Evolutionary conservation across 2,797 vertebrate species (phyloP), one percentile per base, ranked within the genome.

Genomic region (Acipenser transmontanus): DNA sequence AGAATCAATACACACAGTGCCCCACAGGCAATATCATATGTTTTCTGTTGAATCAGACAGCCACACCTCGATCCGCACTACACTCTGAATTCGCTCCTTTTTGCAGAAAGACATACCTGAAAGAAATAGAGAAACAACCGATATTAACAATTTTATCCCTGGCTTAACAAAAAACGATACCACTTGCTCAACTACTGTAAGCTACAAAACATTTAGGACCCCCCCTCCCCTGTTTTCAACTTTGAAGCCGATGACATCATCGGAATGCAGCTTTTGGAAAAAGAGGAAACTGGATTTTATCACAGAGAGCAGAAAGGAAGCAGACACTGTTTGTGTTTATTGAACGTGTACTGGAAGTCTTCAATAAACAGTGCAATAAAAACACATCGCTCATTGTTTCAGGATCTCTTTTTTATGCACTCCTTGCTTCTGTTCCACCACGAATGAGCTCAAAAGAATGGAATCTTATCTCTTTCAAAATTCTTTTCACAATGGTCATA

Each of bases 391-490:
- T 70, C 70, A 67, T 63, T 70, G 67, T 77, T 64, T 76, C 61
- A 20, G 34, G 17, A 62, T 59, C 67, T 66, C 34, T 61, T 17
- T 17, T 17, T 17, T 17, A 17, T 17, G 17, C 34, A 69, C 47
- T 74, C 51, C 62, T 63, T 59, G 10, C 69, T 62, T 74, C 63
- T 69, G 13, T 4, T 62, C 68, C 59, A 71, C 67, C 34, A 81
- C 80, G 77, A 79, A 67, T 85, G 80, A 88, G 72, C 73, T 85
- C 76, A 86, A 71, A 52, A 71, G 77, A 86, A 86, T 80, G 72
- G 81, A 84, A 83, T 83, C 84, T 86, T 88, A 87, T 89, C 83
- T 66, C 67, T 76, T 63, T 69, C 77, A 74, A 83, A 81, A 82
- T 76, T 73, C 64, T 72, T 34, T 34, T 34, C 34, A 34, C 34